These are phyloP conservation scores for Cabera pusaria DNA, from an alignment of 2,888 invertebrate genomes.

Conservation along the genomic window DNA sequence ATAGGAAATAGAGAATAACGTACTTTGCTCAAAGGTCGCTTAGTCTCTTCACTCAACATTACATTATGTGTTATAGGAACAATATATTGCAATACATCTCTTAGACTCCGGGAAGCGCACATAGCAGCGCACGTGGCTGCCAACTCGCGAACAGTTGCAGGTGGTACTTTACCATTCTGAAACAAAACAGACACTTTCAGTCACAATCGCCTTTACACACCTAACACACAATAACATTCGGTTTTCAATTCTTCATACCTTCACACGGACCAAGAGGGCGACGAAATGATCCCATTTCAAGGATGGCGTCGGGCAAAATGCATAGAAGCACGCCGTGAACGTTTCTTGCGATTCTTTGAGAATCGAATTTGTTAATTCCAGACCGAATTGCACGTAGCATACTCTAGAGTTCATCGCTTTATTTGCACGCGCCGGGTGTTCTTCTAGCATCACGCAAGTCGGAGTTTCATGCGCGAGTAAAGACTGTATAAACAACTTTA, in stretches of 20 bases:
- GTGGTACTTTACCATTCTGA: conserved; percentile 63
- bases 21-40: conserved; percentile 58
- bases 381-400: conserved; percentile 73
- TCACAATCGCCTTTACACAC: too few species aligned
- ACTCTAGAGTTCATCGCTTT: conserved; percentile 58
- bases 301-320: conserved; percentile 96
- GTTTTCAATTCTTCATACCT: conserved; percentile 65
- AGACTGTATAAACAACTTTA: conserved; percentile 90
- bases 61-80: conserved; percentile 64
- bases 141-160: conserved; percentile 56
- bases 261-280: conserved; percentile 88
- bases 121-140: conserved; percentile 92
- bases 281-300: conserved; percentile 97
- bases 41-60: conserved; percentile 42
- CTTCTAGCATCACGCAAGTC: conserved; percentile 54
- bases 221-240: too few species aligned
- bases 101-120: conserved; percentile 83
- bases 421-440: conserved; percentile 59
- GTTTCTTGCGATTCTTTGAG: conserved; percentile 95
- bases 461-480: conserved; percentile 89
- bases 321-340: conserved; percentile 96
- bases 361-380: conserved; percentile 88
- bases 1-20: background rate
- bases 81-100: conserved; percentile 68
- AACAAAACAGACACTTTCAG: too few species aligned